phyloP scores from a whole-genome alignment of 2,888 invertebrate species.

The Erebia aethiops region DNA sequence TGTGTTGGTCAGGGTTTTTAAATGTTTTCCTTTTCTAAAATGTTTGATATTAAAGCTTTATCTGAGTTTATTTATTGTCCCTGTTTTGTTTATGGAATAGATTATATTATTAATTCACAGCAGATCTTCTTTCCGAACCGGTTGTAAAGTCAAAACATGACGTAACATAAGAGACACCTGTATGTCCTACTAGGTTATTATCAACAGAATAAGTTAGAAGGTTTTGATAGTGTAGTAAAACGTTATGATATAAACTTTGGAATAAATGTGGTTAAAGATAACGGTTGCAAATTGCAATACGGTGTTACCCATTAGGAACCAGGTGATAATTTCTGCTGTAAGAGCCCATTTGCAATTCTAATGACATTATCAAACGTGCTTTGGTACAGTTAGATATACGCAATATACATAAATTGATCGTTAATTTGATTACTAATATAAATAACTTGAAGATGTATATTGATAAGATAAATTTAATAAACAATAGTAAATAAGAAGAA shows the following conservation, averaged over 20 bases:
- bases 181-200: too few species aligned
- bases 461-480: neutral
- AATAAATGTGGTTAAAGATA: neutral
- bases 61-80: too few species aligned
- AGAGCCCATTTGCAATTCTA: constrained; percentile 21
- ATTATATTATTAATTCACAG: too few species aligned
- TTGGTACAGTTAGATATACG: constrained; percentile 11
- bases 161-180: too few species aligned
- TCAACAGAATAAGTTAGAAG: too few species aligned
- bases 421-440: neutral
- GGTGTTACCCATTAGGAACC: constrained; percentile 3
- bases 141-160: too few species aligned
- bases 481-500: neutral
- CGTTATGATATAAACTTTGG: too few species aligned
- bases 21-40: neutral
- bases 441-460: neutral
- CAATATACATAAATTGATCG: neutral
- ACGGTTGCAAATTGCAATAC: constrained; percentile 6
- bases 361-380: neutral
- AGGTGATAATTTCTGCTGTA: constrained; percentile 16
- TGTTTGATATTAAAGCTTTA: too few species aligned
- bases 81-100: too few species aligned
- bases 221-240: too few species aligned
- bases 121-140: too few species aligned
- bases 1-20: neutral